A percentile compares a stretch with the other conserved stretches of the same genome.
phyloP scores from a whole-genome alignment of 2,113 vertebrate species.

The Corydoras maculifer region DNA sequence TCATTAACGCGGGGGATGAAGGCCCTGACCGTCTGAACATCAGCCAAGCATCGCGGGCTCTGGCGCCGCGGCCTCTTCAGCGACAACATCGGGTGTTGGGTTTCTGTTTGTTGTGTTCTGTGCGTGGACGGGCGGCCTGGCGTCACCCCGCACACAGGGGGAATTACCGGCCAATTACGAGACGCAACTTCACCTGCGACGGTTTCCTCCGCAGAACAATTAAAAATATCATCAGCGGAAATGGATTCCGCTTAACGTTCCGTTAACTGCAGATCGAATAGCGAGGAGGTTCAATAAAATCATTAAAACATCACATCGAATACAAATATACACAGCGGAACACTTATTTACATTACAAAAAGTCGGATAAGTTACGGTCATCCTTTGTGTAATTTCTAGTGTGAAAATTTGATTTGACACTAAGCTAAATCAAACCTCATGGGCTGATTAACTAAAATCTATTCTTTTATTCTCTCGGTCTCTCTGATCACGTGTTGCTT shows the following conservation, averaged over 20 bases:
- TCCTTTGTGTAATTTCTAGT: no score
- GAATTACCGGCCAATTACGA: conserved; percentile 39
- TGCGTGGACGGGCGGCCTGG: conserved; percentile 53
- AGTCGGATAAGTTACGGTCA: no score
- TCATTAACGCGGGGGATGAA: conserved; percentile 31
- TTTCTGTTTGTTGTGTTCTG: conserved; percentile 74
- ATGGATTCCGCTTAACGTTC: not conserved
- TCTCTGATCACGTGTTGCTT: no score
- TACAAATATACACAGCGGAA: no score
- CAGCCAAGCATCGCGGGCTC: conserved; percentile 69
- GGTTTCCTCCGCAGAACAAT: not conserved
- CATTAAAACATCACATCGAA: no score
- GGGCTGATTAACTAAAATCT: no score
- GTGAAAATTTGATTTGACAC: no score
- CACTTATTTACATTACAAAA: no score
- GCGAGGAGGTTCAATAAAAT: no score
- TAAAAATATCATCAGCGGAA: not conserved
- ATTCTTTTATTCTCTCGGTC: no score
- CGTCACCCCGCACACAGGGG: conserved; percentile 51
- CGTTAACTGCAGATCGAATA: not conserved
- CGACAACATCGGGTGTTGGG: conserved; percentile 73
- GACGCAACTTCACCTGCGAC: conserved; percentile 18
- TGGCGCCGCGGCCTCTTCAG: conserved; percentile 69
- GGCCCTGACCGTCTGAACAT: conserved; percentile 53
- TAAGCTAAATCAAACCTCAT: no score